Evolutionary conservation across 2,888 invertebrate genomes (phyloP), one percentile per base, ranked within the genome.

Genomic region (Eledona agricola): DNA sequence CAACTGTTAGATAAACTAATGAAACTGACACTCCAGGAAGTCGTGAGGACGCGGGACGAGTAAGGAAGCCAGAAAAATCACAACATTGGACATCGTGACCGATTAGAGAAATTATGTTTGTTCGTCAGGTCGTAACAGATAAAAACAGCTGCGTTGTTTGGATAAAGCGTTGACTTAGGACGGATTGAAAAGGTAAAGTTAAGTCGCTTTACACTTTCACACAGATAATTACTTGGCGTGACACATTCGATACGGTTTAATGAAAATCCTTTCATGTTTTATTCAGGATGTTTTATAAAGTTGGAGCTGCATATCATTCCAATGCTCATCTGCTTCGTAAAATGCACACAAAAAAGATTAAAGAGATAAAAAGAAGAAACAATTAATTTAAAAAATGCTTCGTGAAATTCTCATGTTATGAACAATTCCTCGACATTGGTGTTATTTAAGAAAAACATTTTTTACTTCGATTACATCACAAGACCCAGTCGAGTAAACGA

Each of bases 221-320:
- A 25, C 11, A 19, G 13, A 22, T 23, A 37, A 22, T 37, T 13
- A 23, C 23, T 25, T 37, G 10, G n/a, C 10, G 23, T 19, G 38
- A 17, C 16, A 25, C 25, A 26, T 25, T 38, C 38, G n/a, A 40
- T 31, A 23, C 9, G 23, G 13, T 32, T 15, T 32, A 43, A 43
- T 43, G 32, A 28, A 43, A 43, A 31, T 15, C 23, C 31, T 19
- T 22, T 22, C 9, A 43, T 43, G 43, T 43, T 43, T 43, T 43
- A 43, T 43, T 43, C 43, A 43, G 10, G 9, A 23, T 31, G 31
- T 31, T 32, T 42, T 43, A 23, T 15, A 13, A n/a, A n/a, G n/a
- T n/a, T n/a, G n/a, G n/a, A n/a, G n/a, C n/a, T n/a, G n/a, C n/a
- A n/a, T n/a, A n/a, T n/a, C n/a, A n/a, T n/a, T n/a, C n/a, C n/a